phyloP scores from a whole-genome alignment of 2,113 vertebrate species.

The Crotalus horridus region DNA sequence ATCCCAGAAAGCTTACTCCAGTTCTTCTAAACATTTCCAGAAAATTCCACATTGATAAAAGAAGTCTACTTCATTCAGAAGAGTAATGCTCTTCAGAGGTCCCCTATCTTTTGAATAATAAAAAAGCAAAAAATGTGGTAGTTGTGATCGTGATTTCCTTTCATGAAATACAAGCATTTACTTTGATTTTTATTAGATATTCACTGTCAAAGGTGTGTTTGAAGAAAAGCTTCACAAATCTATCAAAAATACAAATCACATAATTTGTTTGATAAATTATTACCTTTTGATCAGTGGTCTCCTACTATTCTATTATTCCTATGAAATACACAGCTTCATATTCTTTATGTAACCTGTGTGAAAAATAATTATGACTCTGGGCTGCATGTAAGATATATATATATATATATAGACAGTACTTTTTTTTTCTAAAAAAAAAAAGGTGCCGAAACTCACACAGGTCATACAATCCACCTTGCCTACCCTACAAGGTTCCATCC shows the following conservation, averaged over 20 bases:
- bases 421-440: no score
- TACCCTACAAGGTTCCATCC: no score
- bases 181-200: conserved; percentile 42
- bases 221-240: conserved; percentile 47
- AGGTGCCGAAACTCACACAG: no score
- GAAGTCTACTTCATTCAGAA: neutral
- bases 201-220: conserved; percentile 37
- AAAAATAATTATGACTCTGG: neutral
- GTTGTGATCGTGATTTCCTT: conserved; percentile 30
- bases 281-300: conserved; percentile 34
- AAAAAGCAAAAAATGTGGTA: neutral
- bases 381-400: no score
- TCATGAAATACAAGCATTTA: conserved; percentile 50
- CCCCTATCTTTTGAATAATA: conserved; percentile 22
- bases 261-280: conserved; percentile 20
- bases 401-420: no score
- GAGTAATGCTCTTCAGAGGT: neutral
- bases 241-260: conserved; percentile 14
- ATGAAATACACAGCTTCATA: conserved; percentile 16
- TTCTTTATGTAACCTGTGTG: neutral
- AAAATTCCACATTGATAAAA: neutral
- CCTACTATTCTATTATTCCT: neutral
- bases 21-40: conserved; percentile 10
- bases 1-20: neutral
- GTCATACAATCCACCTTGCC: no score